phyloP scores from a whole-genome alignment of 2,888 invertebrate genomes.

The Cabera pusaria region DNA sequence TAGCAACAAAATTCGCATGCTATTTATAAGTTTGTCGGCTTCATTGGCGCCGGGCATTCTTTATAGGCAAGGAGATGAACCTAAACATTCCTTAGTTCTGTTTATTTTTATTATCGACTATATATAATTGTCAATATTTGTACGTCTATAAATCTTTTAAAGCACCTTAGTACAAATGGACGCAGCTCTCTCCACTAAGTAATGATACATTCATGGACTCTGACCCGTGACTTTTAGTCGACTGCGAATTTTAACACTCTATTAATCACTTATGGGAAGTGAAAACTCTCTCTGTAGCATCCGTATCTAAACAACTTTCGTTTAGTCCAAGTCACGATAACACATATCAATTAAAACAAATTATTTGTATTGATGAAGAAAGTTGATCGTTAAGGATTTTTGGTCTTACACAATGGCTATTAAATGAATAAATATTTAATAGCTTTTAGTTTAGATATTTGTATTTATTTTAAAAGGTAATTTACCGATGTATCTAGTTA shows the following conservation, averaged over 20 bases:
- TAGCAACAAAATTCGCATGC: slow-evolving; percentile 20
- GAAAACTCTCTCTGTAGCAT: slow-evolving; percentile 28
- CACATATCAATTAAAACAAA: slow-evolving; percentile 17
- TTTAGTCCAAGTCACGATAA: slow-evolving; percentile 22
- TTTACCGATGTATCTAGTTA: no score
- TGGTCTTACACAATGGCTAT: no score
- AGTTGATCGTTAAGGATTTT: slow-evolving; percentile 1
- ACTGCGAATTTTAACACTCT: slow-evolving; percentile 43
- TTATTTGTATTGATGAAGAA: slow-evolving; percentile 3
- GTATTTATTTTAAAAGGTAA: no score
- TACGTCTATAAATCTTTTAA: no score
- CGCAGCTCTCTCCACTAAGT: slow-evolving; percentile 11
- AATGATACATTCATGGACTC: slow-evolving; percentile 32
- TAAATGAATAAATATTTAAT: no score
- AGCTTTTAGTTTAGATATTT: no score
- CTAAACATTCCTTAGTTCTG: no score
- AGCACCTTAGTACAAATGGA: slow-evolving; percentile 1
- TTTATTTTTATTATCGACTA: no score
- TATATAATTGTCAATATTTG: no score
- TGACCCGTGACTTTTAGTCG: slow-evolving; percentile 28
- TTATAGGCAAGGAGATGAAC: no score
- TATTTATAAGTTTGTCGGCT: slow-evolving; percentile 24
- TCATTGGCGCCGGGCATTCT: slow-evolving; percentile 21
- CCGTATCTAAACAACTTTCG: slow-evolving; percentile 27
- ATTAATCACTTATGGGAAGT: slow-evolving; percentile 42